These are phyloP conservation scores for Anastrepha obliqua DNA, from an alignment of 1,140 invertebrate genomes.

Conservation along the genomic window DNA sequence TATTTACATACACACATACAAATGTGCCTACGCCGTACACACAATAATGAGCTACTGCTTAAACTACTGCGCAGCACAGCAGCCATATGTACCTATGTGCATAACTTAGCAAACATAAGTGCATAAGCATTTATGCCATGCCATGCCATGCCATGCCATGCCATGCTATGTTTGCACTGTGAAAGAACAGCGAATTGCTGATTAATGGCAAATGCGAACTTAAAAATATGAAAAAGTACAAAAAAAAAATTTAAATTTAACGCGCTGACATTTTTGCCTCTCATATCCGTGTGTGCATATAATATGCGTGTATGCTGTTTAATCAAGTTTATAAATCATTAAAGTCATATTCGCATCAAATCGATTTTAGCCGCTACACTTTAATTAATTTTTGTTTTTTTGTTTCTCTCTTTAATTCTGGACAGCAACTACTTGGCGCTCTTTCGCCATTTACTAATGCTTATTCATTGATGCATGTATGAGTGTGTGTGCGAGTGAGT, in stretches of 20 bases:
- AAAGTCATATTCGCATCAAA: conserved; percentile 20
- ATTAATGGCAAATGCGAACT: neutral
- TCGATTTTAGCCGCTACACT: neutral
- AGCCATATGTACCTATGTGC: no score
- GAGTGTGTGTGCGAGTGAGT: neutral
- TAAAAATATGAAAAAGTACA: neutral
- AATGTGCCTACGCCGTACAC: no score
- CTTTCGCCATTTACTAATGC: neutral
- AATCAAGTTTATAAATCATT: conserved; percentile 41
- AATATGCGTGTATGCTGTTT: neutral
- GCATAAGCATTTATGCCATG: neutral
- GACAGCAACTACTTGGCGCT: neutral
- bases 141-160: no score
- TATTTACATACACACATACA: no score
- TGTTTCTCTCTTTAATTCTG: no score
- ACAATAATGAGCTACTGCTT: no score
- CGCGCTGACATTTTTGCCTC: neutral
- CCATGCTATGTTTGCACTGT: neutral
- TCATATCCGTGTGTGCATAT: neutral
- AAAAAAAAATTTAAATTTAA: neutral
- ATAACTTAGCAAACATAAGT: neutral
- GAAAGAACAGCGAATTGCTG: neutral
- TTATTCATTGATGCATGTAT: conserved; percentile 3
- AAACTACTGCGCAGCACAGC: no score
- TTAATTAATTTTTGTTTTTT: neutral